Evolutionary conservation across 2,797 vertebrate species (phyloP).

Genomic region (Pseudomugil tenellus): DNA sequence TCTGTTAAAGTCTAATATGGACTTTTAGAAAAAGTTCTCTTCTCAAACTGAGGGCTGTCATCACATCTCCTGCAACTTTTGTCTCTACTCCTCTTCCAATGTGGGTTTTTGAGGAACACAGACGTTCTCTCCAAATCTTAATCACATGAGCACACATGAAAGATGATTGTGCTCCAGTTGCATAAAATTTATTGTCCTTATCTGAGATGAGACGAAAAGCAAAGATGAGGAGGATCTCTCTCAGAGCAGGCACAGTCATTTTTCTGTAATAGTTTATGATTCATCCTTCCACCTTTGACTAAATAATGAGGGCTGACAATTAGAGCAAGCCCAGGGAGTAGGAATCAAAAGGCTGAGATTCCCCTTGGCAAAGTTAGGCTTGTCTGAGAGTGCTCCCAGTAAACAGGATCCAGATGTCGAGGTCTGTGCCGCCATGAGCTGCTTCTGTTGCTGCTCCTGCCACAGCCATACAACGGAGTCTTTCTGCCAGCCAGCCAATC

Average conservation of each 20-base stretch:
- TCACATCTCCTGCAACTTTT: conserved; percentile 53
- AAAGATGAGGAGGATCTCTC: conserved; percentile 70
- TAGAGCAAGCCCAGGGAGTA: conserved; percentile 77
- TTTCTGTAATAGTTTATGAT: conserved; percentile 80
- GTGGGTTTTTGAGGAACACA: conserved; percentile 49
- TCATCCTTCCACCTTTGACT: conserved; percentile 83
- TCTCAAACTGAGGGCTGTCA: conserved; percentile 63
- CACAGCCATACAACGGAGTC: conserved; percentile 70
- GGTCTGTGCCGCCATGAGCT: conserved; percentile 64
- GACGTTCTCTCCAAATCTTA: conserved; percentile 40
- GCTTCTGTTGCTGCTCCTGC: conserved; percentile 64
- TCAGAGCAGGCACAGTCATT: conserved; percentile 71
- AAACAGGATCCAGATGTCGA: conserved; percentile 88
- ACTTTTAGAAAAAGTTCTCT: conserved; percentile 42
- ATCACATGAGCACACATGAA: conserved; percentile 45
- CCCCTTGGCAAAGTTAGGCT: conserved; percentile 76
- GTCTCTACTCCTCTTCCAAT: conserved; percentile 38
- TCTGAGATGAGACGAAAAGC: conserved; percentile 62
- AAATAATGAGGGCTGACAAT: conserved; percentile 86
- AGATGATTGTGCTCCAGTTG: conserved; percentile 57
- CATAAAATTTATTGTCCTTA: conserved; percentile 73
- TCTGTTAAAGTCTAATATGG: conserved; percentile 26
- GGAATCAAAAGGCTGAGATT: conserved; percentile 81
- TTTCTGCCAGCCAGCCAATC: conserved; percentile 68
- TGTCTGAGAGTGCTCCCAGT: conserved; percentile 73